Evolutionary conservation across 2,797 vertebrate species (phyloP).

Genomic region (Menidia menidia): DNA sequence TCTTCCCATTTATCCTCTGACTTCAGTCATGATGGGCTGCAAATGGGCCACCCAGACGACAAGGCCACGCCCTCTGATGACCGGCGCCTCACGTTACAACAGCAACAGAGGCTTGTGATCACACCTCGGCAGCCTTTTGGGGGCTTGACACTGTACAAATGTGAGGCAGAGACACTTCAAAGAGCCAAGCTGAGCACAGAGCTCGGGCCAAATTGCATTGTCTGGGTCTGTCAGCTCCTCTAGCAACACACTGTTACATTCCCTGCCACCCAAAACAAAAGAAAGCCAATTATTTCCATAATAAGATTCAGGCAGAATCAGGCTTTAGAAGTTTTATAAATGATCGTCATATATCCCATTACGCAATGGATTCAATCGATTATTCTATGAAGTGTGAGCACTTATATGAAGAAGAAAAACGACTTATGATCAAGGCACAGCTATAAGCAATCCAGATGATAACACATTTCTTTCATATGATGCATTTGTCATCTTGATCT

Average conservation of each 20-base stretch:
- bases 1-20: slow-evolving; percentile 49
- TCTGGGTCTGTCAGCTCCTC: slow-evolving; percentile 39
- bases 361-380: slow-evolving; percentile 54
- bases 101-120: slow-evolving; percentile 18
- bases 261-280: slow-evolving; percentile 53
- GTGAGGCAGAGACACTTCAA: slow-evolving; percentile 48
- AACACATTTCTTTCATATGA: too few relatives aligned
- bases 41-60: slow-evolving; percentile 41
- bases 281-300: slow-evolving; percentile 63
- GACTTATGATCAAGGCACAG: too few relatives aligned
- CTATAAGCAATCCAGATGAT: too few relatives aligned
- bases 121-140: slow-evolving; percentile 34
- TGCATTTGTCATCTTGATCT: neutral
- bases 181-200: slow-evolving; percentile 29
- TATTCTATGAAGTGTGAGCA: slow-evolving; percentile 4
- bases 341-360: slow-evolving; percentile 51
- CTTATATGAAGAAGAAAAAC: neutral
- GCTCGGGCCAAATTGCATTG: slow-evolving; percentile 17
- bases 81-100: slow-evolving; percentile 25
- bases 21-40: slow-evolving; percentile 35
- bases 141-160: slow-evolving; percentile 6
- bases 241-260: slow-evolving; percentile 12
- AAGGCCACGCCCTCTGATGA: slow-evolving; percentile 46
- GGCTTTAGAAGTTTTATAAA: slow-evolving; percentile 50
- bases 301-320: slow-evolving; percentile 36